phyloP scores from a whole-genome alignment of 2,888 invertebrate genomes.

The Cheilosia vernalis region DNA sequence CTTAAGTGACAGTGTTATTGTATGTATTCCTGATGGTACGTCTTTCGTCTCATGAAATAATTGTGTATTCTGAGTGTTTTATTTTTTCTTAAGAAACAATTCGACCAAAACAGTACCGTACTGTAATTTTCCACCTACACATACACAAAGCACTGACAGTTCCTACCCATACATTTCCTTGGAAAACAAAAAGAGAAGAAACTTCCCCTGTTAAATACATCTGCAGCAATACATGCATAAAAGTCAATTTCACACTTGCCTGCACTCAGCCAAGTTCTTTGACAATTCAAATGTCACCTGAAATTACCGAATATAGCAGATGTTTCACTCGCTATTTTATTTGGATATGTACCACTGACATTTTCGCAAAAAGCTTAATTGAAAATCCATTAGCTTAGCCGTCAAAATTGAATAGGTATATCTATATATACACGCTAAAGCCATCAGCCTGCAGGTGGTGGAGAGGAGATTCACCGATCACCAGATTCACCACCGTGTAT shows the following conservation, averaged over 20 bases:
- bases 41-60: too few relatives aligned
- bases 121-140: too few relatives aligned
- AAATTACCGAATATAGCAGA: not conserved
- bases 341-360: conserved; percentile 11
- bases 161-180: too few relatives aligned
- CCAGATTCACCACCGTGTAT: conserved; percentile 3
- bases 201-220: too few relatives aligned
- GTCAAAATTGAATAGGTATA: conserved; percentile 57
- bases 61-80: too few relatives aligned
- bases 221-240: too few relatives aligned
- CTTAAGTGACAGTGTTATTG: too few relatives aligned
- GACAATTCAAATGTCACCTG: not conserved
- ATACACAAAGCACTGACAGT: too few relatives aligned
- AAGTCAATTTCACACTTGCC: not conserved
- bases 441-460: conserved; percentile 6
- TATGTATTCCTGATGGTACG: too few relatives aligned
- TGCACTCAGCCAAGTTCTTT: not conserved
- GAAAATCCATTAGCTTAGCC: conserved; percentile 65
- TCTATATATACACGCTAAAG: conserved; percentile 27
- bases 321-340: not conserved
- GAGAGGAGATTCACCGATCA: conserved; percentile 11
- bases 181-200: too few relatives aligned
- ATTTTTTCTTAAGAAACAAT: too few relatives aligned
- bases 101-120: too few relatives aligned
- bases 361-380: conserved; percentile 53